Evolutionary conservation across 2,113 vertebrate species (phyloP), one percentile per base, ranked within the genome.

Genomic region (Perca fluviatilis): DNA sequence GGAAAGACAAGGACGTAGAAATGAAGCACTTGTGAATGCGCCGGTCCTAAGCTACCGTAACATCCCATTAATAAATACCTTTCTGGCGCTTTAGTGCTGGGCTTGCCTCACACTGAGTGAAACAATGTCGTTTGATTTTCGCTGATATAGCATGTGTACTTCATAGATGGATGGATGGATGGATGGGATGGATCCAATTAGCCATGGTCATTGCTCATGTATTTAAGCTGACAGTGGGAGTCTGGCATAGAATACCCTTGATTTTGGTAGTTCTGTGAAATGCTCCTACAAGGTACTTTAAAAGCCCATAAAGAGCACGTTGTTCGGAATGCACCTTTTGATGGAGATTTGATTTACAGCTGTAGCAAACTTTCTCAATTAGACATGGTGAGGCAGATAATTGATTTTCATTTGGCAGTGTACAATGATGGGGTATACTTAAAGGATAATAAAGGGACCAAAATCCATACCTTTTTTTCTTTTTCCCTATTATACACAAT

Each of bases 51-150:
- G 74, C 76, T 64, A 82, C 75, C 91, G 78, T 82, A 89, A 78
- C 82, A 68, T 79, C 82, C 86, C 80, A 86, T 91, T 93, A 91
- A 89, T 91, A 92, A 86, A 91, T 87, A 93, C 91, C 90, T 91
- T 81, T 90, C 84, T 86, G 77, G 61, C 86, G 84, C 82, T 92
- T 89, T 82, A 85, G 74, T 86, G 85, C 87, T 30, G 81, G 23
- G 47, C 84, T 50, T 68, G 70, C 82, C 77, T 76, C 69, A 50
- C 67, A 51, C 73, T 49, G 76, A 84, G 74, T 86, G 83, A 82
- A 89, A 86, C 77, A 81, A 71, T 88, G 87, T 89, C 58, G 62
- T 91, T 91, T 86, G 79, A 83, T 91, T 93, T 90, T 82, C 21
- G 88, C 90, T 94, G 90, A 93, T 90, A 56, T 79, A 43, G 92